Percentiles rank a stretch among this genome's conserved stretches.
Evolutionary conservation across 2,113 vertebrate species (phyloP).

Genomic region (Lagopus leucura): DNA sequence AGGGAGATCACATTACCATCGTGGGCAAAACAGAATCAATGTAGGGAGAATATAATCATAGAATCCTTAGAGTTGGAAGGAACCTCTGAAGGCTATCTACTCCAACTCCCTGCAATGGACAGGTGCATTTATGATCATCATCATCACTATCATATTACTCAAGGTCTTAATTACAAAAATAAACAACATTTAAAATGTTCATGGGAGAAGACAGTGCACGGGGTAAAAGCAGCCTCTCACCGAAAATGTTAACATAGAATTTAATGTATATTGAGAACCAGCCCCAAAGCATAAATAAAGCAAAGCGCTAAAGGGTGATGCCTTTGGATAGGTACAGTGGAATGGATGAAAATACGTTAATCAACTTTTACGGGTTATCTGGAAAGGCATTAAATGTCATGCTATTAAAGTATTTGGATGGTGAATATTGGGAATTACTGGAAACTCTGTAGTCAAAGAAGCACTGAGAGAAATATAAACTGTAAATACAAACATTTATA

Average conservation of each 20-base stretch:
- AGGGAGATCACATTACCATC: too few species aligned
- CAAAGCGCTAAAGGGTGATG: background rate
- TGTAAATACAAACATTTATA: background rate
- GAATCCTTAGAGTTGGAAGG: too few species aligned
- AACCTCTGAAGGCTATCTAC: too few species aligned
- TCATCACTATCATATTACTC: background rate
- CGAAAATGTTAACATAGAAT: background rate
- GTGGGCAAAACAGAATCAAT: background rate
- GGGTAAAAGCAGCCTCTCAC: background rate
- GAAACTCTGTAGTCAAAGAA: rapidly evolving
- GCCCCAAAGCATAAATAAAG: background rate
- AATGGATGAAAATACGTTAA: background rate
- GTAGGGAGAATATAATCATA: background rate
- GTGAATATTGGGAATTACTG: background rate
- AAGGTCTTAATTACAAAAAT: background rate
- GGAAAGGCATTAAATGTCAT: background rate
- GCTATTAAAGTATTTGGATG: background rate
- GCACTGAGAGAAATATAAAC: background rate
- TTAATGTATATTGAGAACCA: background rate
- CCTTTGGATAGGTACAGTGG: background rate
- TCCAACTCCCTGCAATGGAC: too few species aligned
- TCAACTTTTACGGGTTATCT: background rate
- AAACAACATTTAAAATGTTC: background rate
- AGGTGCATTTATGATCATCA: too few species aligned
- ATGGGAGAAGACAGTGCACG: background rate